Conservation (phyloP, 2,888 invertebrate genomes). For the Eueremaeus valkanovi region DNA sequence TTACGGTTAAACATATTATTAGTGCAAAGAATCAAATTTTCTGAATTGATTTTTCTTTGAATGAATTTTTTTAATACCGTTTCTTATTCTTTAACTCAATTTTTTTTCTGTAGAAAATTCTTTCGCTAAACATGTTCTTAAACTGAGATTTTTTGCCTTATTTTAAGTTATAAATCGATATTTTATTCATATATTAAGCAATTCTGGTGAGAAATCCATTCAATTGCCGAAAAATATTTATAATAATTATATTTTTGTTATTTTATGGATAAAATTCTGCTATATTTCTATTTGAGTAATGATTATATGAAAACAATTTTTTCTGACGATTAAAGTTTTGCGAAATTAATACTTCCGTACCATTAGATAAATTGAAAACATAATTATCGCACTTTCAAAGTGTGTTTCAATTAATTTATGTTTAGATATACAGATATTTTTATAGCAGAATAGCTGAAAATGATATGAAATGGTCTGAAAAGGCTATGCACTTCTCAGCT, state of each 20-base stretch:
- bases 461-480: too few species aligned
- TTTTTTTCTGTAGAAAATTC: not conserved
- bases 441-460: too few species aligned
- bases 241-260: not conserved
- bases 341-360: not conserved
- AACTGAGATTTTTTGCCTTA: too few species aligned
- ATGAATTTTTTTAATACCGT: not conserved
- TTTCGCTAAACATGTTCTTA: too few species aligned
- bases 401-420: too few species aligned
- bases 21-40: not conserved
- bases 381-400: not conserved
- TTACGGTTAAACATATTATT: not conserved
- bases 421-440: too few species aligned
- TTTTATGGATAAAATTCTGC: not conserved
- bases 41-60: not conserved
- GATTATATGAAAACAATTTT: too few species aligned
- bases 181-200: not conserved
- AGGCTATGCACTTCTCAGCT: too few species aligned
- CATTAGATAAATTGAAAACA: not conserved
- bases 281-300: too few species aligned
- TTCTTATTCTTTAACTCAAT: not conserved
- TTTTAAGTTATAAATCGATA: not conserved
- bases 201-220: not conserved
- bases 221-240: not conserved
- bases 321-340: not conserved